A percentile compares a stretch with the other conserved stretches of the same genome.
Evolutionary conservation across 2,113 vertebrate species (phyloP).

Genomic region (Lucifuga dentata): DNA sequence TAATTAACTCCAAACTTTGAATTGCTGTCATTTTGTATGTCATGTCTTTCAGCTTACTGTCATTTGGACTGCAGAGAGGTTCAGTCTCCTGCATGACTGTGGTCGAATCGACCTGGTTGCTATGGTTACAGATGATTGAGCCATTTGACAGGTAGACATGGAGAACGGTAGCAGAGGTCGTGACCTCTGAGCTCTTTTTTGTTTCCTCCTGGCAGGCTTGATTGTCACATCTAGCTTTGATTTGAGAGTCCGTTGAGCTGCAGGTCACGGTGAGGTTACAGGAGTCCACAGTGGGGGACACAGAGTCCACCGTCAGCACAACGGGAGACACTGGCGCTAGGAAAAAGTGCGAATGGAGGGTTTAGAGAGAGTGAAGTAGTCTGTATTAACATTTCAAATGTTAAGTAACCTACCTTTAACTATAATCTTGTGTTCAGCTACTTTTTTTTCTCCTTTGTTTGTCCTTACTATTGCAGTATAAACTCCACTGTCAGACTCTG

Average conservation of each 20-base stretch:
- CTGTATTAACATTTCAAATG: background rate
- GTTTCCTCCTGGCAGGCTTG: conserved; percentile 16
- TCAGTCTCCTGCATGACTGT: too few species aligned
- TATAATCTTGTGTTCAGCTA: conserved; percentile 12
- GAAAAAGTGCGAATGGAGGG: background rate
- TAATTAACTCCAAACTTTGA: too few species aligned
- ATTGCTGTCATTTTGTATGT: too few species aligned
- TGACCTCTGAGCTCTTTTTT: background rate
- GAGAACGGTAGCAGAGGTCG: background rate
- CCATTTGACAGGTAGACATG: background rate
- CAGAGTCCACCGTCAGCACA: rapidly evolving
- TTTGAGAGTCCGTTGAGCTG: background rate
- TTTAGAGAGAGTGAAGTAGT: background rate
- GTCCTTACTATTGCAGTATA: background rate
- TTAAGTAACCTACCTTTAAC: conserved; percentile 38
- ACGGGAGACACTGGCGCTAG: conserved; percentile 55
- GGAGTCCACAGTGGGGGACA: rapidly evolving
- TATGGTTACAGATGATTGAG: conserved; percentile 50
- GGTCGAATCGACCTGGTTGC: conserved; percentile 18
- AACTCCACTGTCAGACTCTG: conserved; percentile 2
- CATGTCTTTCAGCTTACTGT: too few species aligned
- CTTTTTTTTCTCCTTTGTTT: too few species aligned
- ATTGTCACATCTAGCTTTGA: background rate
- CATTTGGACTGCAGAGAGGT: too few species aligned
- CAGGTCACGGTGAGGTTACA: conserved; percentile 50